These are phyloP conservation scores for Philereme vetulata DNA, from an alignment of 2,888 invertebrate species.

Conservation along the genomic window DNA sequence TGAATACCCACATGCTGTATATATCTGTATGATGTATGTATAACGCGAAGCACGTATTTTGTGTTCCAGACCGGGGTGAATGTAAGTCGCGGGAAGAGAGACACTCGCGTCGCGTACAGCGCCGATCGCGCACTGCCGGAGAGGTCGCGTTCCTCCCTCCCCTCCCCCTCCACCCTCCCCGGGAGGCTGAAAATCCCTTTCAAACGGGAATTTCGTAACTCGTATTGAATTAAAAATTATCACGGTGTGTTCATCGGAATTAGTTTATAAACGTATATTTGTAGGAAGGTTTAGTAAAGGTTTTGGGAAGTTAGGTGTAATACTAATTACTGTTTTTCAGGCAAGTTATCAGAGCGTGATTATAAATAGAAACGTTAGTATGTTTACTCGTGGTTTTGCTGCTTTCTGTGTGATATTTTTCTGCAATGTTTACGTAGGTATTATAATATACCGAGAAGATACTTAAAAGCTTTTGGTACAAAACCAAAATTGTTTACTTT, in stretches of 20 bases:
- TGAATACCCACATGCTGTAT: slow-evolving; percentile 16
- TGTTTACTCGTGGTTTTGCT: slow-evolving; percentile 7
- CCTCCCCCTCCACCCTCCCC: slow-evolving; percentile 36
- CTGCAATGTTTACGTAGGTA: background rate
- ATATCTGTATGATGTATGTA: background rate
- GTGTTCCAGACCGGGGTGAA: slow-evolving; percentile 4
- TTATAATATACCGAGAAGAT: too few species aligned
- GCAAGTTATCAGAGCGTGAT: slow-evolving; percentile 12
- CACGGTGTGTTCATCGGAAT: slow-evolving; percentile 31
- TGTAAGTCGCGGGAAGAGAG: slow-evolving; percentile 19
- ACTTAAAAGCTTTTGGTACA: too few species aligned
- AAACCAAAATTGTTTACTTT: too few species aligned
- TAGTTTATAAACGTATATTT: slow-evolving; percentile 22
- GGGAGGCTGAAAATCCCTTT: slow-evolving; percentile 58
- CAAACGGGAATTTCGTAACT: slow-evolving; percentile 47
- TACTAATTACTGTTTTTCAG: slow-evolving; percentile 16
- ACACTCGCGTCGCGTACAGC: slow-evolving; percentile 43
- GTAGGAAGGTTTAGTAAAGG: background rate
- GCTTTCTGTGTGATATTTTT: background rate
- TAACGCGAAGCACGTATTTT: slow-evolving; percentile 14
- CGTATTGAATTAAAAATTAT: slow-evolving; percentile 43
- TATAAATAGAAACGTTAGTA: slow-evolving; percentile 15
- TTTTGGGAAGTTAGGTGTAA: slow-evolving; percentile 6
- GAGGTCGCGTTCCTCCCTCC: slow-evolving; percentile 46
- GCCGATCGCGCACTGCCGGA: slow-evolving; percentile 66